Evolutionary conservation across 2,113 vertebrate species (phyloP), one percentile per base, ranked within the genome.

Genomic region (Onychostoma macrolepis): DNA sequence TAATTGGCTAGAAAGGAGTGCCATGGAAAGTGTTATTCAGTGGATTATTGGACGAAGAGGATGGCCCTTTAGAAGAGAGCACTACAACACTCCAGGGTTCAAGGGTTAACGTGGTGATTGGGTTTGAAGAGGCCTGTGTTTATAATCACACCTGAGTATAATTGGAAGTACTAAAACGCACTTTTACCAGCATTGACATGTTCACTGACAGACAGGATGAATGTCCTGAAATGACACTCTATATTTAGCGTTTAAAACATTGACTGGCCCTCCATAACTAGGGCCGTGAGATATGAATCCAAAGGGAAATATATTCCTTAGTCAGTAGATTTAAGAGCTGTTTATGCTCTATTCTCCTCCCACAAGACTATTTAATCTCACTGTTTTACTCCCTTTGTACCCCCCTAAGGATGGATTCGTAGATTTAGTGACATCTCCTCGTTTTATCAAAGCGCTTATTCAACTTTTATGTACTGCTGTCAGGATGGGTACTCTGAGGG

Each of bases 381-480:
- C 85, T 48, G 69, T 85, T 83, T 89, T 77, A 80, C 41, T 50
- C 33, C 61, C 63, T 61, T 76, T 63, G 26, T 56, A 67, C 33
- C 71, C 88, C 86, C 78, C 88, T 41, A 33, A 88, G 88, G 90
- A 86, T 26, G 56, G 33, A 76, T 84, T 83, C 74, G 76, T 82
- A 89, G 80, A 87, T 87, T 87, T 88, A 89, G 88, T 88, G 89
- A 89, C 90, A 90, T 88, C 79, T 85, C 41, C 53, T 28, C 36
- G 53, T 86, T 89, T 89, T 89, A 89, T 90, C 79, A 87, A 88
- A 88, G 87, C 72, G 43, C 86, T 88, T 89, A 83, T 86, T 88
- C 86, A 87, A 87, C 88, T 87, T 89, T 91, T 88, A 88, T 89
- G 85, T 89, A 86, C 80, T 50, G 67, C 85, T 88, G 85, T 85